A percentile compares a stretch with the other conserved stretches of the same genome.
These are phyloP conservation scores for Lithobius niger DNA, from an alignment of 1,140 invertebrate species.

Conservation along the genomic window DNA sequence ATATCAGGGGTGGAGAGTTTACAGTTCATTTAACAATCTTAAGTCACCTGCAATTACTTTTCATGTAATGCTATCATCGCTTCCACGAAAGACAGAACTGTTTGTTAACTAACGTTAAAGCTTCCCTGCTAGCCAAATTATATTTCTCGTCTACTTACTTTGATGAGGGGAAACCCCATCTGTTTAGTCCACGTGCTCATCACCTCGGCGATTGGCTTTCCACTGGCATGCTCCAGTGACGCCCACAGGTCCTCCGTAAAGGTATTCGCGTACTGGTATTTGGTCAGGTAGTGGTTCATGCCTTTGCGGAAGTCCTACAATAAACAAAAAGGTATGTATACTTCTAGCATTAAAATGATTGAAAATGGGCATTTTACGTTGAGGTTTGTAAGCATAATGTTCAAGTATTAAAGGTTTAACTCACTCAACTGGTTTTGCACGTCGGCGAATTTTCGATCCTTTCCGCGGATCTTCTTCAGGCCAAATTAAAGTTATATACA, in stretches of 20 bases:
- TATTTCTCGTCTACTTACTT: too few relatives aligned
- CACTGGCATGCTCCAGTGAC: conserved; percentile 73
- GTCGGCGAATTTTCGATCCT: too few relatives aligned
- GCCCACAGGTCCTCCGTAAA: conserved; percentile 90
- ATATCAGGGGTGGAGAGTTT: background rate
- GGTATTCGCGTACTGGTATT: conserved; percentile 80
- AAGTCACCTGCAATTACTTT: background rate
- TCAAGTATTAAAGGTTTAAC: too few relatives aligned
- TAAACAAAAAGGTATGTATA: conserved; percentile 18
- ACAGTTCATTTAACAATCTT: background rate
- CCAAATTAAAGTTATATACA: too few relatives aligned
- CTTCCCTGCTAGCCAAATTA: too few relatives aligned
- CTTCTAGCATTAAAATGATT: too few relatives aligned
- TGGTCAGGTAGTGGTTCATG: conserved; percentile 81
- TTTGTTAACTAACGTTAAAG: background rate
- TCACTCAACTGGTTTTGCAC: too few relatives aligned
- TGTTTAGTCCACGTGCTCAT: conserved; percentile 94
- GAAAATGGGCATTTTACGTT: too few relatives aligned
- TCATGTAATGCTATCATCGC: background rate
- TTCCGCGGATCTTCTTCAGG: too few relatives aligned
- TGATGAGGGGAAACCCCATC: conserved; percentile 72
- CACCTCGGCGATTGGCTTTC: conserved; percentile 74
- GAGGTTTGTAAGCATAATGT: too few relatives aligned
- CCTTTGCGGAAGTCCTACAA: conserved; percentile 80
- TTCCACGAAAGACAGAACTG: background rate